These are phyloP conservation scores for Delphinapterus leucas DNA, from an alignment of 2,113 vertebrate species.

Conservation along the genomic window DNA sequence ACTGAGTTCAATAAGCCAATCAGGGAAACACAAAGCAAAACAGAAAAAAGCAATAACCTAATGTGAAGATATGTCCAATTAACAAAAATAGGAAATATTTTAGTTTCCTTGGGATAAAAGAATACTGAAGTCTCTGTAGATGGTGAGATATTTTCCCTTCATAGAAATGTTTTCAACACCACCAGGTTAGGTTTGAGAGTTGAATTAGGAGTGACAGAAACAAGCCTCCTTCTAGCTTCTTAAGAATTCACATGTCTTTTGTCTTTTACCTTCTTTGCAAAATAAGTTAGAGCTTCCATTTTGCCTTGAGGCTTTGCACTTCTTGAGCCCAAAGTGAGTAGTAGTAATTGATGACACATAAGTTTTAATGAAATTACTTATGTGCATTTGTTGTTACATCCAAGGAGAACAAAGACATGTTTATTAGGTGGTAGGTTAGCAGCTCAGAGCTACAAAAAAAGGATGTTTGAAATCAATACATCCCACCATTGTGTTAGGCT, in stretches of 20 bases:
- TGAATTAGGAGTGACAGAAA: neutral
- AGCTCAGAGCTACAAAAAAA: neutral
- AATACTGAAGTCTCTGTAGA: neutral
- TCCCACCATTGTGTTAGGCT: neutral
- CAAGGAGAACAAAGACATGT: neutral
- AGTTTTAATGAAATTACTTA: neutral
- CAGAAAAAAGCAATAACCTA: neutral
- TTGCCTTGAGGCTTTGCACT: neutral
- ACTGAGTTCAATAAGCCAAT: neutral
- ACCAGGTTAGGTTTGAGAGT: neutral
- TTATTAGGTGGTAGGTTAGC: neutral
- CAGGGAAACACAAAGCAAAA: neutral
- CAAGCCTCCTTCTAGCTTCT: neutral
- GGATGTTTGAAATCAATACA: neutral
- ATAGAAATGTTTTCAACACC: neutral
- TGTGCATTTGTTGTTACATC: neutral
- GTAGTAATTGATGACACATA: neutral
- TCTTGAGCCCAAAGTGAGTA: neutral
- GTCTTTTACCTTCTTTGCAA: constrained; percentile 20
- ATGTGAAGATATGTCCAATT: neutral
- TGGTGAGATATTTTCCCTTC: neutral
- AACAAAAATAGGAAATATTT: neutral
- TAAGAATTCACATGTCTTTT: neutral
- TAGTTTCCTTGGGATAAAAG: constrained; percentile 1
- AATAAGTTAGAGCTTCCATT: neutral